Evolutionary conservation across 2,797 vertebrate genomes (phyloP).

Genomic region (Anolis apletophallus): DNA sequence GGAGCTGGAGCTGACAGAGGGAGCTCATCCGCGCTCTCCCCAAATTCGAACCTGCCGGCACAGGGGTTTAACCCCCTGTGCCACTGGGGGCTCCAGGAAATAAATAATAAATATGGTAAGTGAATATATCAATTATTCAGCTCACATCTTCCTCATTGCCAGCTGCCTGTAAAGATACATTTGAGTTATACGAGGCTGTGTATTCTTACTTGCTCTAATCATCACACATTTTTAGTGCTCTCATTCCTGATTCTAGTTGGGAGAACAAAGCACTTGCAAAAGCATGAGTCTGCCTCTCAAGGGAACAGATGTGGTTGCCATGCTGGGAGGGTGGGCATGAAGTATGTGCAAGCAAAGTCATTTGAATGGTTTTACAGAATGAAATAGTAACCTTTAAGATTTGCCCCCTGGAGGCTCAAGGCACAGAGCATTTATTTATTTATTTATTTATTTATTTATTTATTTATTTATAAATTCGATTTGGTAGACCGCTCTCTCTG

Average conservation of each 20-base stretch:
- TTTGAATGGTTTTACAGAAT: background rate
- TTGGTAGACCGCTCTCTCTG: too few species aligned
- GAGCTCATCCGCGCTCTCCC: too few species aligned
- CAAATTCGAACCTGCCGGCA: too few species aligned
- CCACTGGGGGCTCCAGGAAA: too few species aligned
- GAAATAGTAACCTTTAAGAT: conserved; percentile 1
- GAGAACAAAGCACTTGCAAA: conserved; percentile 1
- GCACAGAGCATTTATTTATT: background rate
- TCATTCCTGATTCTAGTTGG: background rate
- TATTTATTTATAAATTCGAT: too few species aligned
- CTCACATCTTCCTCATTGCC: background rate
- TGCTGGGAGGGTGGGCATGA: background rate
- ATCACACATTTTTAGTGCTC: background rate
- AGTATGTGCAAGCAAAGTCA: background rate
- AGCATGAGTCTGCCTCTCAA: conserved; percentile 8
- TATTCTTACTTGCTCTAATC: background rate
- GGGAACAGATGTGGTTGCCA: background rate
- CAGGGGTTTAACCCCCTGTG: too few species aligned
- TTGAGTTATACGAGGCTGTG: background rate
- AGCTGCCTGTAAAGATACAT: background rate
- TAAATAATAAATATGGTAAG: background rate
- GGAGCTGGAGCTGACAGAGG: too few species aligned
- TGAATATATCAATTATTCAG: background rate
- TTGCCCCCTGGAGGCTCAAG: background rate
- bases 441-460: too few species aligned